Evolutionary conservation across 2,113 vertebrate genomes (phyloP).

Genomic region (Grammomys surdaster): DNA sequence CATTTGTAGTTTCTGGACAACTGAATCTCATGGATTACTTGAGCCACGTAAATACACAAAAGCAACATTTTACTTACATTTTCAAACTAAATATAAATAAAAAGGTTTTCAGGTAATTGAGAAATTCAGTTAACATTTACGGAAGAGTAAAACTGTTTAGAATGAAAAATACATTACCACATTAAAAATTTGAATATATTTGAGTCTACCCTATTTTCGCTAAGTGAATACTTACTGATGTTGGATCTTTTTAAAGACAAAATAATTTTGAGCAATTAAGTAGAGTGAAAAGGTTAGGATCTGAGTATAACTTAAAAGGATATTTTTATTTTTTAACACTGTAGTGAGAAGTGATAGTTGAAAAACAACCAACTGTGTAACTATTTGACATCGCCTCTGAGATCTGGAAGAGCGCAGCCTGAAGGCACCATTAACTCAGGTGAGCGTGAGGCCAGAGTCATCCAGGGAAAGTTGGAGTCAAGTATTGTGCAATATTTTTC

Average conservation of each 20-base stretch:
- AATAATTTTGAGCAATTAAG: conserved; percentile 45
- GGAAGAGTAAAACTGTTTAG: conserved; percentile 24
- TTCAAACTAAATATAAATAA: conserved; percentile 43
- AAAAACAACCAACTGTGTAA: neutral
- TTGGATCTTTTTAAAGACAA: neutral
- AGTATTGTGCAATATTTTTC: neutral
- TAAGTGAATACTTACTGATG: conserved; percentile 6
- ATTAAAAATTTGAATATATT: neutral
- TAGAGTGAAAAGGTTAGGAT: neutral
- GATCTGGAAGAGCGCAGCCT: neutral
- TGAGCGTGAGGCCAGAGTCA: neutral
- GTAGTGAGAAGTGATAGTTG: neutral
- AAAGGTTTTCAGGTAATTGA: neutral
- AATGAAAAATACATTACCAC: neutral
- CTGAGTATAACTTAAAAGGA: neutral
- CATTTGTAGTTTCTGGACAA: neutral
- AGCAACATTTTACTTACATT: neutral
- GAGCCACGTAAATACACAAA: conserved; percentile 13
- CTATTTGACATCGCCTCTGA: neutral
- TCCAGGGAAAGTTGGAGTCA: neutral
- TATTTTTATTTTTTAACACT: neutral
- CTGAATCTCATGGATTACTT: neutral
- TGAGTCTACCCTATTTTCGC: conserved; percentile 8
- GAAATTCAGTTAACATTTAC: conserved; percentile 27
- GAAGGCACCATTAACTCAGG: neutral